Evolutionary conservation across 2,888 invertebrate genomes (phyloP).

Genomic region (Catocala fraxini): DNA sequence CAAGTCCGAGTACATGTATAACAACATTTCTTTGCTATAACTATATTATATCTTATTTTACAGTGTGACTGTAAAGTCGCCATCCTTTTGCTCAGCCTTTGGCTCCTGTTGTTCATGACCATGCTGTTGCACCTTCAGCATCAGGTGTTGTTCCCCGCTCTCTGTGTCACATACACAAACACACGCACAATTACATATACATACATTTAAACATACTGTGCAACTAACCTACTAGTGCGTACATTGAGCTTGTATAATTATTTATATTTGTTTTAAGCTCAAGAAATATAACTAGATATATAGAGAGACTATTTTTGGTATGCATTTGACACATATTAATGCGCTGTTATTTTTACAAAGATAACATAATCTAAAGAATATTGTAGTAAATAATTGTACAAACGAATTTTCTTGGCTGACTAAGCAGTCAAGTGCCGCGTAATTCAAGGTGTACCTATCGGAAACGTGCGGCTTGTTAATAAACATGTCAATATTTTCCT

Average conservation of each 20-base stretch:
- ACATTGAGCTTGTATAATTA: conserved; percentile 1
- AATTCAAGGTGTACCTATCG: conserved; percentile 17
- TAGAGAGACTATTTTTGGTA: conserved; percentile 8
- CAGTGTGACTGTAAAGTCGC: conserved; percentile 81
- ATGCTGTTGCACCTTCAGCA: conserved; percentile 71
- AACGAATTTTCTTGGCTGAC: not conserved
- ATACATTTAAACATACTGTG: conserved; percentile 39
- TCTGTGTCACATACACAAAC: conserved; percentile 81
- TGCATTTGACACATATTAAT: not conserved
- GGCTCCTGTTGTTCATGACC: conserved; percentile 68
- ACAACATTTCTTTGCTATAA: not conserved
- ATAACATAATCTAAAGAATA: conserved; percentile 1
- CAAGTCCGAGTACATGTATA: not conserved
- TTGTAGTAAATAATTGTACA: not conserved
- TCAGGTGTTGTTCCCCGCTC: conserved; percentile 75
- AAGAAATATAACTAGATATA: conserved; percentile 15
- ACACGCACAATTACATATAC: conserved; percentile 63
- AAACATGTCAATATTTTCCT: conserved; percentile 28
- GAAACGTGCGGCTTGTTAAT: conserved; percentile 15
- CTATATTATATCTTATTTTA: conserved; percentile 47
- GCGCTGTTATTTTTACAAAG: not conserved
- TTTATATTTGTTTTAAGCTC: not conserved
- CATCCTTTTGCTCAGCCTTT: conserved; percentile 77
- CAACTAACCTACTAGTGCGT: conserved; percentile 28
- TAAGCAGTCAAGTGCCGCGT: not conserved